Conservation (phyloP, 1,140 invertebrate species). For the Dysdera silvatica region DNA sequence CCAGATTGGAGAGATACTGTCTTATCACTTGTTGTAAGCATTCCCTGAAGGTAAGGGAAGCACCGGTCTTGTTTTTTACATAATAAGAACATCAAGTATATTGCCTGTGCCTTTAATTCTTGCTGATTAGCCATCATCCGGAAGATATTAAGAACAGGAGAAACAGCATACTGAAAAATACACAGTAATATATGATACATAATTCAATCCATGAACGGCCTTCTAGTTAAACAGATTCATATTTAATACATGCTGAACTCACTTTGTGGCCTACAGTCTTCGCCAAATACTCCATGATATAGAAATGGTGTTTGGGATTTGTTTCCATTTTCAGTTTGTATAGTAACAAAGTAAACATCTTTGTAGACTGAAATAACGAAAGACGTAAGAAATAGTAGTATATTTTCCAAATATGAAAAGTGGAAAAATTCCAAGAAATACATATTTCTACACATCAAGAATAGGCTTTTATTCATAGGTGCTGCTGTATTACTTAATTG, state of each 20-base stretch:
- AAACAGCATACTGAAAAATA: constrained; percentile 21
- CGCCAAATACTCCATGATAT: constrained; percentile 16
- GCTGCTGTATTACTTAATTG: no score
- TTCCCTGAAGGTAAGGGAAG: constrained; percentile 16
- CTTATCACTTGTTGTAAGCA: constrained; percentile 11
- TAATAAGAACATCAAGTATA: constrained; percentile 15
- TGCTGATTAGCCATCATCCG: constrained; percentile 9
- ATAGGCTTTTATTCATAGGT: no score
- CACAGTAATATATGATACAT: neutral
- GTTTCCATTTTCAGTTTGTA: constrained; percentile 20
- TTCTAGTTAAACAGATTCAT: neutral
- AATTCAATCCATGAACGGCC: neutral
- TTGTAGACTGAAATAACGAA: constrained; percentile 22
- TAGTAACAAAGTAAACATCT: constrained; percentile 13
- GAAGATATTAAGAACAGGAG: constrained; percentile 12
- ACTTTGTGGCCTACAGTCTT: constrained; percentile 20
- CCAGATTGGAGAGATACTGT: neutral
- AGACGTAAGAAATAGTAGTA: no score
- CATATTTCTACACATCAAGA: no score
- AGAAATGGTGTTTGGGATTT: neutral
- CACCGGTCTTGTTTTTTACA: constrained; percentile 26
- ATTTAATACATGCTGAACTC: neutral
- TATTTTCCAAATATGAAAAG: no score
- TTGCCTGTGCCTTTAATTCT: constrained; percentile 12
- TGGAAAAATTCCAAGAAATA: no score